Evolutionary conservation across 2,888 invertebrate genomes (phyloP), one percentile per base, ranked within the genome.

Genomic region (Amphipoea oculea): DNA sequence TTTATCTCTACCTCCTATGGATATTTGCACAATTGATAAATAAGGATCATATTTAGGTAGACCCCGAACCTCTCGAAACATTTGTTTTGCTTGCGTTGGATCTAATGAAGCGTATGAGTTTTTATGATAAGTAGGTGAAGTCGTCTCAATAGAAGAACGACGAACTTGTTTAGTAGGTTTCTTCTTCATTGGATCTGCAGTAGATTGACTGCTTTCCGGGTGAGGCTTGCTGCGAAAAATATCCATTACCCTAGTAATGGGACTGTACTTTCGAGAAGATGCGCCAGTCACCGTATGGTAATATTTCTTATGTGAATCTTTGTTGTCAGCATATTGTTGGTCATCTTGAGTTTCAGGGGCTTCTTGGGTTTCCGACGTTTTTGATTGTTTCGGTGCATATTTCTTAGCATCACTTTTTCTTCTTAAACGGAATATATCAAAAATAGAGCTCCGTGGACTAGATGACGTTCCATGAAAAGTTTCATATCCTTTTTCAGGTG

Each of bases 231-330:
- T 93, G 87, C 95, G 94, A 91, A 97, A 96, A 85, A 96, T 96
- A 91, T 97, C 96, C 96, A 97, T 96, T 73, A 97, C 96, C 82
- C 96, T 95, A 73, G 97, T 96, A 84, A 97, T 96, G n/a, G 97
- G 96, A 89, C 97, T 96, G 90, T 95, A 96, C 90, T 95, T 96
- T 82, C 96, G 92, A 42, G 96, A 96, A 63, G 97, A 96, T 65
- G 95, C 97, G 71, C 97, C 97, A 5, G 97, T 97, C 65, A 97
- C 97, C n/a, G 97, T 97, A 89, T 97, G 96, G 83, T 97, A 97
- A 93, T 97, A 97, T 83, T 96, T 97, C 86, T 96, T 96, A 90
- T 97, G 94, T 62, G 96, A 96, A 90, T 95, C 96, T 92, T 96
- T 96, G 40, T 93, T 88, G 51, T 95, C 95, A 48, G 93, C 91